Conservation (phyloP, 2,113 vertebrate species). For the Cebus imitator region DNA sequence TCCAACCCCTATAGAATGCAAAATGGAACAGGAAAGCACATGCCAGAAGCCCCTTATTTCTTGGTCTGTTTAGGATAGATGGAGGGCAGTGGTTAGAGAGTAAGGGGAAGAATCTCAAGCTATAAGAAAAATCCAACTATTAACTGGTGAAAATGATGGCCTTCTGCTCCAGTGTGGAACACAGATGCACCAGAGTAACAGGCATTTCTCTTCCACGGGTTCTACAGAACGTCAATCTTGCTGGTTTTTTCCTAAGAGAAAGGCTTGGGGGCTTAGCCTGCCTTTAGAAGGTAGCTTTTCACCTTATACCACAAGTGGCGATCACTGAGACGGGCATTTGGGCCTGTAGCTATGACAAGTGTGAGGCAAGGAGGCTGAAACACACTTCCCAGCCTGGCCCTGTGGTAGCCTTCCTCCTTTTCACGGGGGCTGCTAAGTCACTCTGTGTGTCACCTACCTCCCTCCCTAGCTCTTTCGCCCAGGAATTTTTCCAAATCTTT, state of each 20-base stretch:
- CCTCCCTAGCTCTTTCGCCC: not conserved
- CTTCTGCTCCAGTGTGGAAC: not conserved
- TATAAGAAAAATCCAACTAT: not conserved
- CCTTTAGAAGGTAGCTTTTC: constrained; percentile 29
- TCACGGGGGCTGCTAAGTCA: not conserved
- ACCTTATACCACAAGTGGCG: not conserved
- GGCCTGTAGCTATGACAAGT: not conserved
- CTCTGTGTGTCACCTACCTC: not conserved
- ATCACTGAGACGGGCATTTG: not conserved
- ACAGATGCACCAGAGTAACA: not conserved
- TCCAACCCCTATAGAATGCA: not conserved
- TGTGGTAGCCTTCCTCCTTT: not conserved
- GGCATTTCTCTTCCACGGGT: not conserved
- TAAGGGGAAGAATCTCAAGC: not conserved
- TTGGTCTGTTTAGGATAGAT: not conserved
- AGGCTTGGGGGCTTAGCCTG: not conserved
- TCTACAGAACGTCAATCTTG: not conserved
- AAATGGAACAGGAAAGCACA: not conserved
- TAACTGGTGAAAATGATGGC: not conserved
- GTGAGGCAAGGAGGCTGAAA: not conserved
- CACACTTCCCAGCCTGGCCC: not conserved
- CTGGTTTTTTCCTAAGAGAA: not conserved
- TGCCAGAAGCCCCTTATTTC: not conserved
- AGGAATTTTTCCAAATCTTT: constrained; percentile 35
- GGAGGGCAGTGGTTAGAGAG: not conserved